Percentiles rank a stretch among this genome's conserved stretches.
phyloP scores from a whole-genome alignment of 2,888 invertebrate species.

The Cheilosia variabilis region DNA sequence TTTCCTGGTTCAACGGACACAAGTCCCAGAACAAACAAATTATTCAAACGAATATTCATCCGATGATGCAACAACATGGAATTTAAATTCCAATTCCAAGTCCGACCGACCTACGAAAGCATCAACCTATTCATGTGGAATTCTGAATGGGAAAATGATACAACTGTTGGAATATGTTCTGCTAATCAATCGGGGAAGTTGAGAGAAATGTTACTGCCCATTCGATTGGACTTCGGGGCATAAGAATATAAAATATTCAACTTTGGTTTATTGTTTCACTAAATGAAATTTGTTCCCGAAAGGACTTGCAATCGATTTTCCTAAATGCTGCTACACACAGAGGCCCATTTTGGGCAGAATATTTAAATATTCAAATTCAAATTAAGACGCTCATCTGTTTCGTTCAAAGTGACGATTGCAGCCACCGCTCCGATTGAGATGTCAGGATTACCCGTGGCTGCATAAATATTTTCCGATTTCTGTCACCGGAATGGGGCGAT shows the following conservation, averaged over 20 bases:
- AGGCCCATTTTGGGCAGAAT: not conserved
- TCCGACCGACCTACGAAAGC: not conserved
- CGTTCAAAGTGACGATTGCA: not conserved
- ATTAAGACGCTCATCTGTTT: not conserved
- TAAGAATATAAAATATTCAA: not conserved
- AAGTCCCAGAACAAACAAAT: not conserved
- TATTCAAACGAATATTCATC: constrained; percentile 17
- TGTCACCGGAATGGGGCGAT: not conserved
- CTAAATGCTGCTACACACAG: not conserved
- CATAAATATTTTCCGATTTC: not conserved
- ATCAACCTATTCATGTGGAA: not conserved
- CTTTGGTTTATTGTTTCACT: constrained; percentile 8
- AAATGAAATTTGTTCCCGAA: constrained; percentile 21
- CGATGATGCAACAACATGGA: not conserved
- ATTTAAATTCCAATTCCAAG: not conserved
- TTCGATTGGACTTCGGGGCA: not conserved
- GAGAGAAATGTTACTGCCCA: not conserved
- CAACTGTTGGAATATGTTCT: not conserved
- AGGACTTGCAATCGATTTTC: constrained; percentile 13
- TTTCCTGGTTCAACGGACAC: too few species aligned
- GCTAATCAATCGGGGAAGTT: not conserved
- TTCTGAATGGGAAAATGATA: not conserved
- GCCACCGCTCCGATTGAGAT: not conserved
- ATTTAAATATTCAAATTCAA: constrained; percentile 17
- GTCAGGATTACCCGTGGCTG: not conserved